Conservation (phyloP, 2,797 vertebrate genomes). For the Ambastaia sidthimunki region DNA sequence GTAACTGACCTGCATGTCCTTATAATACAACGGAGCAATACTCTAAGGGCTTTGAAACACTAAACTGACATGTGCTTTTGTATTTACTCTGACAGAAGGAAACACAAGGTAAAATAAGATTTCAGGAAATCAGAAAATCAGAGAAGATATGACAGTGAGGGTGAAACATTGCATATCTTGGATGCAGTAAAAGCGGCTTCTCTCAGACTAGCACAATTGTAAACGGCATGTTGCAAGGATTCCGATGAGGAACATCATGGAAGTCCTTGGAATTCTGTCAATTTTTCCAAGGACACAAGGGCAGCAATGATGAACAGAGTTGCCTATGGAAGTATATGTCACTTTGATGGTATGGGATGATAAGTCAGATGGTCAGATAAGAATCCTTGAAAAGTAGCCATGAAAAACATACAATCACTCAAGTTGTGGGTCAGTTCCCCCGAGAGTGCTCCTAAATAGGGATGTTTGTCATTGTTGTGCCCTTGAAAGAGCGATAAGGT, state of each 20-base stretch:
- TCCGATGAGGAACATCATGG: not conserved
- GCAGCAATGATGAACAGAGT: conserved; percentile 13
- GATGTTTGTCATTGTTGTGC: conserved; percentile 34
- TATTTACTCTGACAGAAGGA: conserved; percentile 4
- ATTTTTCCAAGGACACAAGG: too few species aligned
- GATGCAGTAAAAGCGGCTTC: not conserved
- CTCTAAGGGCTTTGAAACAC: not conserved
- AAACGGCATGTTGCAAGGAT: not conserved
- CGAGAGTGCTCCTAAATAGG: conserved; percentile 23
- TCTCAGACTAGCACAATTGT: not conserved
- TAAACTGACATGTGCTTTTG: conserved; percentile 36
- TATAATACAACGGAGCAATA: conserved; percentile 40
- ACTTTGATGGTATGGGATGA: conserved; percentile 22
- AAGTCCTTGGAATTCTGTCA: conserved; percentile 23
- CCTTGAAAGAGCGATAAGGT: conserved; percentile 36
- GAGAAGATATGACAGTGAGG: not conserved
- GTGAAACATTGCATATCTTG: not conserved
- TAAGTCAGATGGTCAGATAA: too few species aligned
- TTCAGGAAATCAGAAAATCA: not conserved
- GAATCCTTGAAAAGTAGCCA: conserved; percentile 18
- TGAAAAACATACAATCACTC: conserved; percentile 13
- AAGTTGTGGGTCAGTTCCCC: conserved; percentile 1
- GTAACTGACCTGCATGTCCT: conserved; percentile 26
- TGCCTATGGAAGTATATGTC: conserved; percentile 28
- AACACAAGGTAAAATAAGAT: not conserved